Conservation (phyloP, 2,113 vertebrate species). For the Casuarius casuarius region DNA sequence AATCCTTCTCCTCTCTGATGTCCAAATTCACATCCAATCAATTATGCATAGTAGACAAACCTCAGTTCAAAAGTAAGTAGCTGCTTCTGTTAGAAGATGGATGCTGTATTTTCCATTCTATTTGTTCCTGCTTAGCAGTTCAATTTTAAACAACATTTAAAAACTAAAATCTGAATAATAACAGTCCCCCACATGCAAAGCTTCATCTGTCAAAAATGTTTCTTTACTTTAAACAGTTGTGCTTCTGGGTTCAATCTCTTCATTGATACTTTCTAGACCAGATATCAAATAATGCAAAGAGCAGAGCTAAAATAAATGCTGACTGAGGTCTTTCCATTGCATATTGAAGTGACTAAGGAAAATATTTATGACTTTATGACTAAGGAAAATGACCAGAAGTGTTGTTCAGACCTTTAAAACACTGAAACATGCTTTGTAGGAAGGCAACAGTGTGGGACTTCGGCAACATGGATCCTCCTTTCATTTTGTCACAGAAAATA, state of each 20-base stretch:
- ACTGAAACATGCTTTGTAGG: background rate
- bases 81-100: background rate
- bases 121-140: background rate
- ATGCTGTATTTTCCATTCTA: background rate
- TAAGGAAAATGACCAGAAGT: background rate
- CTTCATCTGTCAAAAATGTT: background rate
- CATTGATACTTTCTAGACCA: background rate
- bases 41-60: background rate
- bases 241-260: background rate
- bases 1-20: background rate
- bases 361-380: too few species aligned
- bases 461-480: background rate
- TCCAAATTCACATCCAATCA: background rate
- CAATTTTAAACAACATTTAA: background rate
- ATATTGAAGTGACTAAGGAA: background rate
- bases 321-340: background rate
- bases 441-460: background rate
- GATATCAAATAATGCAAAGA: background rate
- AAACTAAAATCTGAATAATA: background rate
- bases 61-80: background rate
- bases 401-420: background rate
- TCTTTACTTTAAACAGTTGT: background rate
- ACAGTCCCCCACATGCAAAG: background rate
- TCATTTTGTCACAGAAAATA: background rate
- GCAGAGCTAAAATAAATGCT: background rate